Evolutionary conservation across 2,888 invertebrate genomes (phyloP), one percentile per base, ranked within the genome.

Genomic region (Dryomyza anilis): DNA sequence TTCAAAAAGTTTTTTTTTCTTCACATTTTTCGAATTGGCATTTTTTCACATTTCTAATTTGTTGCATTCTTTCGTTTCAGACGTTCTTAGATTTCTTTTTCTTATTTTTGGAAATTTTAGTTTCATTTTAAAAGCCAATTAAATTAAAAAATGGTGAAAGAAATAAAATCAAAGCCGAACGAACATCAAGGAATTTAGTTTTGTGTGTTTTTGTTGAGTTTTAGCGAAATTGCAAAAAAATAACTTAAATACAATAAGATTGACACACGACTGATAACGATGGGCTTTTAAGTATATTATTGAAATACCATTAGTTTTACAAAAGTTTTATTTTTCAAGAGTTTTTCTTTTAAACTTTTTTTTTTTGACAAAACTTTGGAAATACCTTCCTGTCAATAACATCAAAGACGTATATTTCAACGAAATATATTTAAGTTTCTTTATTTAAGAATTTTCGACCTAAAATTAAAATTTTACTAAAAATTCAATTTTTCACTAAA

Each of bases 31-130:
- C 36, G 52, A 57, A 58, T 67, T 61, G 66, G 67, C 64, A 64
- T 70, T 72, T 70, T 71, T 69, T 68, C 53, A 66, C 57, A 64
- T 68, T 50, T 67, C 65, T 65, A 69, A 73, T 76, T 76, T 74
- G 73, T 72, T 73, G 73, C 74, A 43, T 39, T 64, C 12, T 27
- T 10, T 63, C 1, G 30, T 50, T 6, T n/a, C n/a, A n/a, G n/a
- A n/a, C n/a, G n/a, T 45, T 2, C 25, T 4, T 46, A 7, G 19
- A 30, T 29, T 46, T 33, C 36, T 29, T 45, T 7, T 53, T 33
- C 36, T 10, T 39, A 39, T 43, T 25, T 43, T 36, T 59, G n/a
- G 27, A 43, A 53, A 12, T 45, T 60, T 33, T 33, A 53, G 53
- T 46, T 59, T 30, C 46, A 46, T 21, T 36, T 53, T 27, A 53